A percentile compares a stretch with the other conserved stretches of the same genome.
Evolutionary conservation across 1,140 invertebrate species (phyloP).

Genomic region (Ceratosolen solmsi): DNA sequence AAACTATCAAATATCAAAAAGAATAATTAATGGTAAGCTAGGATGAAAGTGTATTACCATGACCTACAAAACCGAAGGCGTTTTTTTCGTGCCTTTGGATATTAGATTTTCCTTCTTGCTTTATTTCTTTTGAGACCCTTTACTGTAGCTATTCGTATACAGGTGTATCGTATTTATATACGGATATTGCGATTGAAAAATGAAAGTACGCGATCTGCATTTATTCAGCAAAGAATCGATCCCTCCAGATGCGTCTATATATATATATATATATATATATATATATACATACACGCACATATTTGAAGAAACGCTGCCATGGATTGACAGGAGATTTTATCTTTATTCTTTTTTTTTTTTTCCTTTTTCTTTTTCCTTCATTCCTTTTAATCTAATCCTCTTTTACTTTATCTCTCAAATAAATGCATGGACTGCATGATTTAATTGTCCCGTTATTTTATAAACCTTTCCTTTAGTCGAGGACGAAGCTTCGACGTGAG

Average conservation of each 20-base stretch:
- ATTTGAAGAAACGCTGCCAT: background rate
- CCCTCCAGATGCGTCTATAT: too few species aligned
- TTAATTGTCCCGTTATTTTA: slow-evolving; percentile 36
- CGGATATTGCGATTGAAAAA: slow-evolving; percentile 8
- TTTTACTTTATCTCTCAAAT: background rate
- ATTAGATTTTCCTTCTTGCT: background rate
- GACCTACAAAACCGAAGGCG: background rate
- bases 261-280: too few species aligned
- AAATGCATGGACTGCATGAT: slow-evolving; percentile 21
- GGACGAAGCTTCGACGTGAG: too few species aligned
- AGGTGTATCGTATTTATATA: background rate
- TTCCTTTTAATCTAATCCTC: background rate
- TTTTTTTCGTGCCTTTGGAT: background rate
- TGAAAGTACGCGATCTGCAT: background rate
- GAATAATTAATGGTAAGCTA: too few species aligned
- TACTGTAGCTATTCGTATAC: slow-evolving; percentile 1
- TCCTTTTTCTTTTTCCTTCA: background rate
- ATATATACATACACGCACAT: background rate
- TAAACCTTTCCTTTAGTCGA: too few species aligned
- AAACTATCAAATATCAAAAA: too few species aligned
- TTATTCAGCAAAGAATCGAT: slow-evolving; percentile 17
- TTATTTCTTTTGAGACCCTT: background rate
- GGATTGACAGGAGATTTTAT: background rate
- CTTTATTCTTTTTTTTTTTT: slow-evolving; percentile 1
- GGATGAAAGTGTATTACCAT: background rate